Conservation (phyloP, 2,888 invertebrate species). For the Nemapogon koenigi region DNA sequence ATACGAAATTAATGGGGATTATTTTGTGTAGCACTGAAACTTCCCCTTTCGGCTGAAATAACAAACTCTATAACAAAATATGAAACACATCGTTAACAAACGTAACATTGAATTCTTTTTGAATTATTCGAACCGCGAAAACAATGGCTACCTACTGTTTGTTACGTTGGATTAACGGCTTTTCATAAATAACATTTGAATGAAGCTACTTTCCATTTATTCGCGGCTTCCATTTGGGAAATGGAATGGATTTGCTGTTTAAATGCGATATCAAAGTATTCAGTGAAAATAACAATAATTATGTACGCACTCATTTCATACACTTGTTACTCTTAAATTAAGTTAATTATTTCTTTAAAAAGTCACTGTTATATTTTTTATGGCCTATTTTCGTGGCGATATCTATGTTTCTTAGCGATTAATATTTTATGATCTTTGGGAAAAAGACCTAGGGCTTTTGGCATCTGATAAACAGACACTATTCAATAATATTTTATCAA, state of each 20-base stretch:
- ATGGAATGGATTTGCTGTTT: conserved; percentile 8
- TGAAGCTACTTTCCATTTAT: conserved; percentile 8
- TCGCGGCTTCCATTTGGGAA: conserved; percentile 6
- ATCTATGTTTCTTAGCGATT: too few relatives aligned
- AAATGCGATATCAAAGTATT: conserved; percentile 2
- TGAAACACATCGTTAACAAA: conserved; percentile 21
- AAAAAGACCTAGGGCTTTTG: too few relatives aligned
- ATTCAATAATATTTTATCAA: too few relatives aligned
- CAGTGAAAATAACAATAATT: too few relatives aligned
- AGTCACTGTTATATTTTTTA: too few relatives aligned
- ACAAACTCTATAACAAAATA: conserved; percentile 13
- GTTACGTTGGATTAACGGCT: conserved; percentile 11
- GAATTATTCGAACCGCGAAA: conserved; percentile 22
- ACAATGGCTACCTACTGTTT: conserved; percentile 16
- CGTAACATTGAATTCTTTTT: conserved; percentile 18
- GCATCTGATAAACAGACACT: too few relatives aligned
- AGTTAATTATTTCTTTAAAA: too few relatives aligned
- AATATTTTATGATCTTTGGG: too few relatives aligned
- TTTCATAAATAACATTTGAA: conserved; percentile 12
- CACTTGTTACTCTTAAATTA: too few relatives aligned
- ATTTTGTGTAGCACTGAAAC: conserved; percentile 4
- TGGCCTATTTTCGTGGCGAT: too few relatives aligned
- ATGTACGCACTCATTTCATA: too few relatives aligned
- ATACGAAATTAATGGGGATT: too few relatives aligned
- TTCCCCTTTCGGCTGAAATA: conserved; percentile 3